Evolutionary conservation across 1,140 invertebrate species (phyloP).

Genomic region (Phocides pigmalion): DNA sequence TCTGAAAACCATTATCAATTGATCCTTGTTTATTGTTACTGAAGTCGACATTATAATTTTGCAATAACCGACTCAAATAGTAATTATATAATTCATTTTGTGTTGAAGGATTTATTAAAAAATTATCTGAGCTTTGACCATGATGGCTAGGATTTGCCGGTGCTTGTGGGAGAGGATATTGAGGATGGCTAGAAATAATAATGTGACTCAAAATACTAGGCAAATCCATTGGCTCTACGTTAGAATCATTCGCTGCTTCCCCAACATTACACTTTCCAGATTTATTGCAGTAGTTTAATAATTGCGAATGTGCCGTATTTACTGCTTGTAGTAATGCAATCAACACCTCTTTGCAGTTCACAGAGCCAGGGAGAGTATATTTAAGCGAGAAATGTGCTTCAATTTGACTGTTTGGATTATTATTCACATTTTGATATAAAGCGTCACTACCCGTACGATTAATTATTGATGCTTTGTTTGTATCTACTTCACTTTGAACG

Average conservation of each 20-base stretch:
- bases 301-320: conserved; percentile 1
- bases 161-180: too few species aligned
- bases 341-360: too few species aligned
- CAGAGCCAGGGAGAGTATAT: too few species aligned
- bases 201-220: neutral
- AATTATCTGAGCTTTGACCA: neutral
- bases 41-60: neutral
- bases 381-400: too few species aligned
- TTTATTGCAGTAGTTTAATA: neutral
- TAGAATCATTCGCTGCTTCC: too few species aligned
- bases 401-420: too few species aligned
- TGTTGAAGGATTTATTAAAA: neutral
- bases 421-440: too few species aligned
- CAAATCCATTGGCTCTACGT: neutral
- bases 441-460: too few species aligned
- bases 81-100: neutral
- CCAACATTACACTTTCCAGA: conserved; percentile 1
- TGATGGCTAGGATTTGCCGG: too few species aligned
- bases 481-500: too few species aligned
- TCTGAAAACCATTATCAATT: neutral
- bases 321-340: too few species aligned
- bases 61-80: neutral
- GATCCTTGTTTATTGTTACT: neutral
- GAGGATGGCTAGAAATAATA: neutral
- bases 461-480: too few species aligned